Conservation (phyloP, 2,888 invertebrate species). For the Megastigmus dorsalis region DNA sequence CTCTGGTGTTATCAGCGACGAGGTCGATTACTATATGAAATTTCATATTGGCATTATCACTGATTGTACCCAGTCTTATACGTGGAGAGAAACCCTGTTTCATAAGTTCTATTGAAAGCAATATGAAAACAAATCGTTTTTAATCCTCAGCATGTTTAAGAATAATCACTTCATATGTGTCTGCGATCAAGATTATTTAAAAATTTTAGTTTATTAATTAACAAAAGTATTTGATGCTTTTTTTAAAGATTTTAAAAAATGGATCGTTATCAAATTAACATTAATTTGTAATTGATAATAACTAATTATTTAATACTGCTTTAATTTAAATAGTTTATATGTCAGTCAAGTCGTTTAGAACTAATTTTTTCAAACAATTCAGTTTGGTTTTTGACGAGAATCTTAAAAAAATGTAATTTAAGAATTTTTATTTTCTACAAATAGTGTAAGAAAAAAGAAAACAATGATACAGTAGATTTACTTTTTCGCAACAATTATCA, state of each 20-base stretch:
- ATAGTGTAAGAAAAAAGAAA: too few species aligned
- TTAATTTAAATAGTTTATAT: too few species aligned
- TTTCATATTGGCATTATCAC: constrained; percentile 21
- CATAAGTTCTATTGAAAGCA: constrained; percentile 1
- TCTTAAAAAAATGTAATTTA: too few species aligned
- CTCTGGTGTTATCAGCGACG: not conserved
- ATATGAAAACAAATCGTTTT: not conserved
- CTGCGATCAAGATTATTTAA: not conserved
- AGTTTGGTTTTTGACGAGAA: too few species aligned
- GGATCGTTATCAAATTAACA: not conserved
- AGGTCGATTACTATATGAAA: constrained; percentile 6
- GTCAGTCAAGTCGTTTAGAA: not conserved
- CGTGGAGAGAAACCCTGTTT: constrained; percentile 5
- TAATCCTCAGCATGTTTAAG: not conserved
- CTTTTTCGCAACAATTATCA: too few species aligned
- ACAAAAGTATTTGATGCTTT: not conserved
- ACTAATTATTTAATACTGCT: constrained; percentile 9
- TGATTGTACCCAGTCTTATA: constrained; percentile 13
- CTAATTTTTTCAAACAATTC: too few species aligned
- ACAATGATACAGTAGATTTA: too few species aligned
- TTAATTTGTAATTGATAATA: not conserved
- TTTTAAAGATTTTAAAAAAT: constrained; percentile 1
- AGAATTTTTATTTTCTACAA: too few species aligned
- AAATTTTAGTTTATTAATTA: not conserved
- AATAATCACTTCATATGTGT: not conserved